phyloP scores from a whole-genome alignment of 2,797 vertebrate species.

The Anguilla megastoma region DNA sequence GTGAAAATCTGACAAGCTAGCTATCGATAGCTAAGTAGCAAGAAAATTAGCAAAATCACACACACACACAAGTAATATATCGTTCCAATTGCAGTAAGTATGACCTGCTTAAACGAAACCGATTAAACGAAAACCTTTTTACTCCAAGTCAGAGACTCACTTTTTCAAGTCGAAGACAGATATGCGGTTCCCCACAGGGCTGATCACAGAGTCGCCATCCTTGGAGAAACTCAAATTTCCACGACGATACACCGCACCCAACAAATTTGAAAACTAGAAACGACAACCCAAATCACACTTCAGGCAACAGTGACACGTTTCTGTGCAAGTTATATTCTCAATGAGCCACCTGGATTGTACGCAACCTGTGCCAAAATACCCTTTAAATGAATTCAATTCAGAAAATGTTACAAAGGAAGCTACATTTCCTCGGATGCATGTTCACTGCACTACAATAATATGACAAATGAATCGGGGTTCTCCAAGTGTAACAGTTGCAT shows the following conservation, averaged over 20 bases:
- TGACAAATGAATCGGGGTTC: neutral
- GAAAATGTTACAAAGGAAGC: neutral
- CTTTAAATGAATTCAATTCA: neutral
- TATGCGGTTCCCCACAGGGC: constrained; percentile 91
- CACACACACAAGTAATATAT: neutral
- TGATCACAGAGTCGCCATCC: constrained; percentile 87
- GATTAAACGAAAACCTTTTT: too few species aligned
- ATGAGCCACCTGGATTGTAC: too few species aligned
- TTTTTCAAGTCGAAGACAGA: constrained; percentile 91
- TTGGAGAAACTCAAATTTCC: constrained; percentile 88
- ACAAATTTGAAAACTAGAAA: constrained; percentile 87
- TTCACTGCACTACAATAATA: neutral
- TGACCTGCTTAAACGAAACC: neutral
- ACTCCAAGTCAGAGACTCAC: constrained; percentile 66
- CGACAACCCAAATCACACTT: neutral
- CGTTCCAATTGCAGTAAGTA: neutral
- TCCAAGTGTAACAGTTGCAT: neutral
- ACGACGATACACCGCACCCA: constrained; percentile 90
- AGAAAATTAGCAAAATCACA: neutral
- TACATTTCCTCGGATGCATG: neutral
- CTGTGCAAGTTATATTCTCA: too few species aligned
- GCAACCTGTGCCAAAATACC: neutral
- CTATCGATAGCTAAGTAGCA: neutral
- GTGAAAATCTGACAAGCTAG: neutral
- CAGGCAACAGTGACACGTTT: neutral